phyloP scores from a whole-genome alignment of 2,888 invertebrate species.

The Macrophya alboannulata region DNA sequence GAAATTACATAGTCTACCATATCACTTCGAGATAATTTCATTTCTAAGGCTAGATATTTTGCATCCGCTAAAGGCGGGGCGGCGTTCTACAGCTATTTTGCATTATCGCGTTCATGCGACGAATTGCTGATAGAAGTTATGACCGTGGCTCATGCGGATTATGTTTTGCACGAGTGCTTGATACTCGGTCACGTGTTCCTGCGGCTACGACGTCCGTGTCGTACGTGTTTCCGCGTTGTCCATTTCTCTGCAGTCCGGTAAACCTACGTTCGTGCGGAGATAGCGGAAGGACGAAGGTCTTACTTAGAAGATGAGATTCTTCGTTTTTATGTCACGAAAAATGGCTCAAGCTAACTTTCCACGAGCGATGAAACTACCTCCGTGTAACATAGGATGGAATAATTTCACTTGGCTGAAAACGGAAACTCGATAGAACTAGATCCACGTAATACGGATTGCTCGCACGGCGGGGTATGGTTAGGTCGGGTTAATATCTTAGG shows the following conservation, averaged over 20 bases:
- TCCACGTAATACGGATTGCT: constrained; percentile 17
- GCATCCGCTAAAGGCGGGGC: constrained; percentile 21
- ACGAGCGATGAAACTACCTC: neutral
- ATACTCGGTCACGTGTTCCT: neutral
- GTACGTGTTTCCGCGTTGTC: constrained; percentile 11
- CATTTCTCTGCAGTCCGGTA: neutral
- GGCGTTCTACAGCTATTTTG: constrained; percentile 29
- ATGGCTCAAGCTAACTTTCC: neutral
- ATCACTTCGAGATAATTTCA: constrained; percentile 13
- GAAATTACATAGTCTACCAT: constrained; percentile 1
- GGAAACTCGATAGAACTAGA: neutral
- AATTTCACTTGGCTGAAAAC: constrained; percentile 11
- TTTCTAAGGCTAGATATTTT: neutral
- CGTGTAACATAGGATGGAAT: neutral
- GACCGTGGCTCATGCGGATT: constrained; percentile 20
- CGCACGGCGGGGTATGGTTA: neutral
- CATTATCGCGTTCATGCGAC: constrained; percentile 44
- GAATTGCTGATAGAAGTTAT: constrained; percentile 41
- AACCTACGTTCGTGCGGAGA: neutral
- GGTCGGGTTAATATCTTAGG: constrained; percentile 43
- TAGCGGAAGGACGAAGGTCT: neutral
- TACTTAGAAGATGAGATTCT: constrained; percentile 19
- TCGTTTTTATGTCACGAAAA: neutral
- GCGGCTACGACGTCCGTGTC: constrained; percentile 4
- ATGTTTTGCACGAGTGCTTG: constrained; percentile 41